Percentiles rank a stretch among this genome's conserved stretches.
phyloP scores from a whole-genome alignment of 2,888 invertebrate genomes.

The Folsomia candida region DNA sequence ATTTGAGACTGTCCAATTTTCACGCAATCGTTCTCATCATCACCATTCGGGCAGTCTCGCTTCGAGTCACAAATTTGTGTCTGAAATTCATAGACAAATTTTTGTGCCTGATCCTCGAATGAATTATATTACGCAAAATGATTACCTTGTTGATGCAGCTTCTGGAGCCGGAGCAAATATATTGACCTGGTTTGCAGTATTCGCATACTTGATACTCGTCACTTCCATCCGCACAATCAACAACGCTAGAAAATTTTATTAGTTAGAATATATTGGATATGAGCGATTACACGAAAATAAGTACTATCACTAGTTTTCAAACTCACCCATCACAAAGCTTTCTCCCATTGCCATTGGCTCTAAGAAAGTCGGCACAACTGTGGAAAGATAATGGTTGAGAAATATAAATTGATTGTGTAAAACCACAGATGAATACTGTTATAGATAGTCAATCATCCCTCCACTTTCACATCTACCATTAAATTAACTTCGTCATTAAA shows the following conservation, averaged over 20 bases:
- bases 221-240: conserved; percentile 77
- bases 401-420: too few relatives aligned
- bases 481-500: too few relatives aligned
- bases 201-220: conserved; percentile 75
- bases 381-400: too few relatives aligned
- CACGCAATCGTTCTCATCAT: conserved; percentile 74
- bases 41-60: conserved; percentile 69
- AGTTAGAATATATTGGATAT: too few relatives aligned
- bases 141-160: conserved; percentile 60
- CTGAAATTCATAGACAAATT: conserved; percentile 12
- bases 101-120: too few relatives aligned
- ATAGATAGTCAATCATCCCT: too few relatives aligned
- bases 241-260: too few relatives aligned
- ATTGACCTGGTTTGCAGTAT: conserved; percentile 61
- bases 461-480: too few relatives aligned
- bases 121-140: too few relatives aligned
- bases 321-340: conserved; percentile 70
- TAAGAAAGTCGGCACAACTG: conserved; percentile 72
- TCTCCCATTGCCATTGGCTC: conserved; percentile 66
- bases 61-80: conserved; percentile 46
- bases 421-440: too few relatives aligned
- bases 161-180: conserved; percentile 70
- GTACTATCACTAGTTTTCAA: not conserved
- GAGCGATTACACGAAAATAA: too few relatives aligned
- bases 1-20: conserved; percentile 62